Conservation (phyloP, 2,888 invertebrate species). For the Dolomedes plantarius region DNA sequence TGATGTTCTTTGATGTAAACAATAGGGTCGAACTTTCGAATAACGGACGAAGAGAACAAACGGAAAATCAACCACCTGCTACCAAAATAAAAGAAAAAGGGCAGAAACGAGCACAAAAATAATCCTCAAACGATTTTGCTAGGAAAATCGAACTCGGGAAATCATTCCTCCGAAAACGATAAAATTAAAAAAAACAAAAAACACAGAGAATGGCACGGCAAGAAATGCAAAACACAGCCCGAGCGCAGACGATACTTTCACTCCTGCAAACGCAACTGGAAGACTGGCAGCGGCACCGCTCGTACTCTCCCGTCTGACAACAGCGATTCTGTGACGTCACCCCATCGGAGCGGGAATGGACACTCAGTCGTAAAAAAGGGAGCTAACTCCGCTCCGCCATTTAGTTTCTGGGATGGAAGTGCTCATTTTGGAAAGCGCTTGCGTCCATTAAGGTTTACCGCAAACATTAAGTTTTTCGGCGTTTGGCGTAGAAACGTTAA, state of each 20-base stretch:
- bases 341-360: conserved; percentile 51
- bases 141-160: too few relatives aligned
- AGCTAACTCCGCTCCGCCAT: background rate
- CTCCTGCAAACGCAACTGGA: conserved; percentile 53
- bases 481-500: too few relatives aligned
- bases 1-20: background rate
- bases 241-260: conserved; percentile 30
- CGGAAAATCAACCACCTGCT: background rate
- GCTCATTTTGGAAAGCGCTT: too few relatives aligned
- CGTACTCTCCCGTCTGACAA: conserved; percentile 54
- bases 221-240: conserved; percentile 20
- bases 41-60: background rate
- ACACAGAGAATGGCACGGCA: background rate
- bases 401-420: background rate
- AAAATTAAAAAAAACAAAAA: too few relatives aligned
- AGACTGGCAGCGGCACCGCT: conserved; percentile 51
- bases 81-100: background rate
- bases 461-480: too few relatives aligned
- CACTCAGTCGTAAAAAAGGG: conserved; percentile 7
- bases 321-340: conserved; percentile 65
- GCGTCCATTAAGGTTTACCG: too few relatives aligned
- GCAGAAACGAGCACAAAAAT: background rate
- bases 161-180: too few relatives aligned
- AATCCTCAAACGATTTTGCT: too few relatives aligned
- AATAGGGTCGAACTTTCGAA: background rate